A percentile compares a stretch with the other conserved stretches of the same genome.
Evolutionary conservation across 2,888 invertebrate genomes (phyloP).

Genomic region (Cheilosia pagana): DNA sequence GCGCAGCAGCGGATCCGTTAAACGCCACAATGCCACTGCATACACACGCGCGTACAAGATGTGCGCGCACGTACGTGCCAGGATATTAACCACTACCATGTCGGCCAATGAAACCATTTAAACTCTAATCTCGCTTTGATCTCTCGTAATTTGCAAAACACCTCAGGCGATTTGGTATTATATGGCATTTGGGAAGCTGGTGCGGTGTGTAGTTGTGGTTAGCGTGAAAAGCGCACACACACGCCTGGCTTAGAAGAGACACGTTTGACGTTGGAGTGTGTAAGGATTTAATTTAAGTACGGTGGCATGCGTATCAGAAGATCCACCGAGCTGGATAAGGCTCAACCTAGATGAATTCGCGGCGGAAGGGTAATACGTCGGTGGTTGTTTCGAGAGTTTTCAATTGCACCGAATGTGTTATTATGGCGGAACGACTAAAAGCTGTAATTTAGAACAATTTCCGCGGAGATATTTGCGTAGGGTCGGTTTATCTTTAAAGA

Average conservation of each 20-base stretch:
- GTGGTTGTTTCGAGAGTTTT: slow-evolving; percentile 14
- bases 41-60: slow-evolving; percentile 22
- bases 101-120: slow-evolving; percentile 64
- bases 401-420: slow-evolving; percentile 26
- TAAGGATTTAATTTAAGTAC: slow-evolving; percentile 73
- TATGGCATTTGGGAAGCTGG: not conserved
- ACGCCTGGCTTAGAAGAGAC: slow-evolving; percentile 50
- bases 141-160: slow-evolving; percentile 73
- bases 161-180: slow-evolving; percentile 60
- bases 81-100: slow-evolving; percentile 46
- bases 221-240: slow-evolving; percentile 18
- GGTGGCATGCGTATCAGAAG: slow-evolving; percentile 62
- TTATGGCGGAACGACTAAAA: slow-evolving; percentile 25
- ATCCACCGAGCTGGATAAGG: slow-evolving; percentile 17
- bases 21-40: slow-evolving; percentile 39
- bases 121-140: slow-evolving; percentile 71
- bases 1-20: slow-evolving; percentile 47
- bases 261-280: slow-evolving; percentile 46
- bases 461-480: not conserved
- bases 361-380: slow-evolving; percentile 27
- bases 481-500: slow-evolving; percentile 13
- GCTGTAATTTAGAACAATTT: slow-evolving; percentile 16
- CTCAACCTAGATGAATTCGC: slow-evolving; percentile 33
- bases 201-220: slow-evolving; percentile 31
- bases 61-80: slow-evolving; percentile 54